phyloP scores from a whole-genome alignment of 2,888 invertebrate species.

The Parthenolecanium corni region DNA sequence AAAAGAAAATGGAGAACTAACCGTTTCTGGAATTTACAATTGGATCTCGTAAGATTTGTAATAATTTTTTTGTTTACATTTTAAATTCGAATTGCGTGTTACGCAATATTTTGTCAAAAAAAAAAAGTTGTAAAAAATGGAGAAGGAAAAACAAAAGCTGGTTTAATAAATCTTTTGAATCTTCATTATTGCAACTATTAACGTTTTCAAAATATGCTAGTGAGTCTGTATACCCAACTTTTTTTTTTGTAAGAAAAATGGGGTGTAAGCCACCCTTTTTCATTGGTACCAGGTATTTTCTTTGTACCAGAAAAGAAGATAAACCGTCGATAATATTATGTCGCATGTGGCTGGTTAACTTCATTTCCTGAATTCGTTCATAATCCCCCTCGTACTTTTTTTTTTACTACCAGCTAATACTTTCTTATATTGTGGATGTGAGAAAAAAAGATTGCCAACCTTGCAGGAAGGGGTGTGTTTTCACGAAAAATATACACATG shows the following conservation, averaged over 20 bases:
- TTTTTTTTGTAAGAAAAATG: neutral
- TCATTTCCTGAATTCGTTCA: conserved; percentile 20
- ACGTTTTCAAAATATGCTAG: conserved; percentile 3
- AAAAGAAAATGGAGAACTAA: conserved; percentile 72
- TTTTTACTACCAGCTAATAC: neutral
- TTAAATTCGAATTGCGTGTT: neutral
- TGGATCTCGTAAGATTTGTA: conserved; percentile 80
- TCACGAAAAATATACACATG: neutral
- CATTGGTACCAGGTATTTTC: conserved; percentile 17
- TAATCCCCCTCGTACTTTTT: conserved; percentile 12
- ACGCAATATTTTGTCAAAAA: neutral
- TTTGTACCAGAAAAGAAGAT: conserved; percentile 18
- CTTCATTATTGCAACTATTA: neutral
- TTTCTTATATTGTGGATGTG: neutral
- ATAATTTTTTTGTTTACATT: neutral
- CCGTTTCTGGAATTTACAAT: conserved; percentile 81
- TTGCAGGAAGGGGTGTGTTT: too few relatives aligned
- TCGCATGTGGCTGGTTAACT: conserved; percentile 21
- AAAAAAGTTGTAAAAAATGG: neutral
- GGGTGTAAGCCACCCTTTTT: conserved; percentile 17
- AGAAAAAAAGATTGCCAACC: neutral
- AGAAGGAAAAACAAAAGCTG: neutral
- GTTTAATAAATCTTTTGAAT: conserved; percentile 3
- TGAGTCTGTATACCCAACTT: conserved; percentile 1
- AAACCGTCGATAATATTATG: conserved; percentile 23